Percentiles rank a stretch among this genome's conserved stretches.
phyloP scores from a whole-genome alignment of 2,113 vertebrate species.

The Dolichotis patagonum region DNA sequence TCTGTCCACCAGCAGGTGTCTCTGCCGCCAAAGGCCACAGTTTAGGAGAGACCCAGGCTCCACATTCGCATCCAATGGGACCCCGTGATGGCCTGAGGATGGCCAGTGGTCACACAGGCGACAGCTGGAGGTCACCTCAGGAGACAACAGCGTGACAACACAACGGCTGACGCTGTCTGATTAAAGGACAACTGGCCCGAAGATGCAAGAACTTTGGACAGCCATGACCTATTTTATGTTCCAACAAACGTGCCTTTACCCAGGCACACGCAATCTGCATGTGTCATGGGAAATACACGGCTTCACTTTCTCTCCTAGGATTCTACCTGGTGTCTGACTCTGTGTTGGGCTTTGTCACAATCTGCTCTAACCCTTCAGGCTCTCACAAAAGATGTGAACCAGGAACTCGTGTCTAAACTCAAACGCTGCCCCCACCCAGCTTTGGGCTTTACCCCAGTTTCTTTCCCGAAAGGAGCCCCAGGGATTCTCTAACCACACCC shows the following conservation, averaged over 20 bases:
- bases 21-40: background rate
- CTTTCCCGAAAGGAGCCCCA: too few relatives aligned
- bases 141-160: background rate
- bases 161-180: background rate
- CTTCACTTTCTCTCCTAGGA: background rate
- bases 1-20: accelerated
- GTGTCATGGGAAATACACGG: background rate
- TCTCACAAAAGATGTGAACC: background rate
- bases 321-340: too few relatives aligned
- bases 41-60: accelerated
- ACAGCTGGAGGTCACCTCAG: background rate
- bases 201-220: too few relatives aligned
- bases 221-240: background rate
- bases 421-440: background rate
- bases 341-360: background rate
- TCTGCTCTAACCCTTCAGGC: background rate
- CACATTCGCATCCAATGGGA: too few relatives aligned
- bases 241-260: background rate
- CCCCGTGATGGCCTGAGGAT: too few relatives aligned
- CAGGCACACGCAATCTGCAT: background rate
- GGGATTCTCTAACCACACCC: background rate
- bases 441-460: too few relatives aligned
- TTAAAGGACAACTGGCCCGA: background rate
- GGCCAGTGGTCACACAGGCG: background rate
- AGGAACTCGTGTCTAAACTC: background rate